A percentile compares a stretch with the other conserved stretches of the same genome.
phyloP scores from a whole-genome alignment of 2,113 vertebrate species.

The Scatophagus argus region DNA sequence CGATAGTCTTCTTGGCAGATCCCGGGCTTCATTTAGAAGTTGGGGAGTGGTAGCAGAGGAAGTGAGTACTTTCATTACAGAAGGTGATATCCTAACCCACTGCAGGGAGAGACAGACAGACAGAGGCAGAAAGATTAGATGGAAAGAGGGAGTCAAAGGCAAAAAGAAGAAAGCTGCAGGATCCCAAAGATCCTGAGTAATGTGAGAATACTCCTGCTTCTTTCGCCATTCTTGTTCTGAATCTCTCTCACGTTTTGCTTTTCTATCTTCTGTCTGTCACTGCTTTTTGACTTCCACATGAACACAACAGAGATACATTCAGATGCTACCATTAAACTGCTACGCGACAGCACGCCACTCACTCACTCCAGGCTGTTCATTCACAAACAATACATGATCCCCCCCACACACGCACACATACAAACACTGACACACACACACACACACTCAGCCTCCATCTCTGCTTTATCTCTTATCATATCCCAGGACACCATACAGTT shows the following conservation, averaged over 20 bases:
- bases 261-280: not conserved
- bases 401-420: constrained; percentile 16
- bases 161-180: constrained; percentile 38
- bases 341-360: constrained; percentile 7
- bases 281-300: not conserved
- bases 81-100: constrained; percentile 92
- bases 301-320: not conserved
- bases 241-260: constrained; percentile 3
- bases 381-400: constrained; percentile 44
- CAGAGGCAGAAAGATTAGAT: constrained; percentile 32
- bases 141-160: constrained; percentile 33
- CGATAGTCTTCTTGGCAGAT: constrained; percentile 41
- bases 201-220: constrained; percentile 9
- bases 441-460: constrained; percentile 41
- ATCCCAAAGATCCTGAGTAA: constrained; percentile 28
- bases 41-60: constrained; percentile 28
- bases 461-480: constrained; percentile 56
- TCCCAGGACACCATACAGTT: constrained; percentile 58
- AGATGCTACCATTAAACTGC: constrained; percentile 5
- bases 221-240: constrained; percentile 1
- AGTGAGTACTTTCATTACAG: constrained; percentile 79
- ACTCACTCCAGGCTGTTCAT: constrained; percentile 37
- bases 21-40: constrained; percentile 56
- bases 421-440: constrained; percentile 15
- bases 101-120: constrained; percentile 38